Conservation (phyloP, 2,888 invertebrate species). For the Diloba caeruleocephala region DNA sequence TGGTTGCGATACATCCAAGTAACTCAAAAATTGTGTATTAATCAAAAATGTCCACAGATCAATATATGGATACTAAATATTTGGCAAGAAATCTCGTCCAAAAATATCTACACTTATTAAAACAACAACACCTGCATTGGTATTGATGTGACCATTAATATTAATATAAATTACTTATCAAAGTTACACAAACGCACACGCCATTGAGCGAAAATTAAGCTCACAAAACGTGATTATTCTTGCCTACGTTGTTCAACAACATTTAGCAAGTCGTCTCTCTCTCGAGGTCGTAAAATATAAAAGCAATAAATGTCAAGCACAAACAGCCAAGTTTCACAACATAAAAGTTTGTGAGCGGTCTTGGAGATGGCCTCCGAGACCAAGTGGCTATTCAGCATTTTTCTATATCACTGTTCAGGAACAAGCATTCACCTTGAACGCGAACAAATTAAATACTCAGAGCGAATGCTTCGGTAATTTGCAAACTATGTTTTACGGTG, state of each 20-base stretch:
- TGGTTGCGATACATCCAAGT: no score
- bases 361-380: slow-evolving; percentile 65
- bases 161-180: no score
- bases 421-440: slow-evolving; percentile 20
- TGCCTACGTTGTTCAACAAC: slow-evolving; percentile 61
- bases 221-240: slow-evolving; percentile 30
- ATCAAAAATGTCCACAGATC: no score
- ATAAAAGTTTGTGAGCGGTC: slow-evolving; percentile 79
- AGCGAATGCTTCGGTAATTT: not conserved
- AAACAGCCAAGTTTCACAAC: slow-evolving; percentile 82
- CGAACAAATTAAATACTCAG: not conserved
- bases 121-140: no score
- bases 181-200: not conserved
- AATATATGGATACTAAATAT: no score
- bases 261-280: slow-evolving; percentile 72
- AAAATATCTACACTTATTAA: no score
- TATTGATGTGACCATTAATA: no score
- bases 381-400: slow-evolving; percentile 76
- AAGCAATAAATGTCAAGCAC: slow-evolving; percentile 84
- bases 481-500: not conserved
- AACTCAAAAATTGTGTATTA: no score
- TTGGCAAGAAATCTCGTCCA: no score
- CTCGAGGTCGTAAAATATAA: slow-evolving; percentile 79
- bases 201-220: slow-evolving; percentile 9
- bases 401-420: slow-evolving; percentile 67